Evolutionary conservation across 2,797 vertebrate species (phyloP).

Genomic region (Tokudaia muenninki): DNA sequence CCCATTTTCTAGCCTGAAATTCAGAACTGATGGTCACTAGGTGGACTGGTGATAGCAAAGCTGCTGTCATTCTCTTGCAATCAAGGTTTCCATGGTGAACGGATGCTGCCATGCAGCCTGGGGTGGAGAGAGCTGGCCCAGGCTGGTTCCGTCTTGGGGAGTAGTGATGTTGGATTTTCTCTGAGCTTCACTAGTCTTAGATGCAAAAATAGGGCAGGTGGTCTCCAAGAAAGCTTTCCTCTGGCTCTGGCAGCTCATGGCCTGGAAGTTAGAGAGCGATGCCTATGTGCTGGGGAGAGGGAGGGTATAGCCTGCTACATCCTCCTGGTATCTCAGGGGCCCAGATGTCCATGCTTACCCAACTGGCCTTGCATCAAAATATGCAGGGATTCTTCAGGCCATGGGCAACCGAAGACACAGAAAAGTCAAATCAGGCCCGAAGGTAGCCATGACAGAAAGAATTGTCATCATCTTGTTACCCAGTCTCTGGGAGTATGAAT

Average conservation of each 20-base stretch:
- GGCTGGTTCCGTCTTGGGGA: neutral
- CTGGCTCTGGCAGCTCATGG: neutral
- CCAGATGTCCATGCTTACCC: neutral
- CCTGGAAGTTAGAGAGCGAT: neutral
- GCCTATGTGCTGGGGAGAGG: no score
- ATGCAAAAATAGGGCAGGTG: neutral
- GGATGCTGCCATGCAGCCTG: neutral
- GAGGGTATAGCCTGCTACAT: neutral
- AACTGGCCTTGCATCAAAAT: conserved; percentile 36
- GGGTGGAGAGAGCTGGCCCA: neutral
- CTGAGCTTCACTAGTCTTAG: neutral
- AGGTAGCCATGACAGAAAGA: conserved; percentile 48
- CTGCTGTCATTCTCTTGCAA: neutral
- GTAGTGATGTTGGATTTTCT: neutral
- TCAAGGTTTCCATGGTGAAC: conserved; percentile 57
- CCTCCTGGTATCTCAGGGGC: neutral
- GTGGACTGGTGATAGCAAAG: neutral
- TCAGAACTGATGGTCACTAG: neutral
- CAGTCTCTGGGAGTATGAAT: neutral
- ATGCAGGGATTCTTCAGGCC: neutral
- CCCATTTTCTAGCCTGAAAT: conserved; percentile 49
- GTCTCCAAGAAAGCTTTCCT: neutral
- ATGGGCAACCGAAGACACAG: conserved; percentile 30
- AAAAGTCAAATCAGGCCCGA: conserved; percentile 33
- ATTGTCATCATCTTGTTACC: neutral